A percentile compares a stretch with the other conserved stretches of the same genome.
Conservation (phyloP, 2,888 invertebrate genomes). For the Dioctria linearis region DNA sequence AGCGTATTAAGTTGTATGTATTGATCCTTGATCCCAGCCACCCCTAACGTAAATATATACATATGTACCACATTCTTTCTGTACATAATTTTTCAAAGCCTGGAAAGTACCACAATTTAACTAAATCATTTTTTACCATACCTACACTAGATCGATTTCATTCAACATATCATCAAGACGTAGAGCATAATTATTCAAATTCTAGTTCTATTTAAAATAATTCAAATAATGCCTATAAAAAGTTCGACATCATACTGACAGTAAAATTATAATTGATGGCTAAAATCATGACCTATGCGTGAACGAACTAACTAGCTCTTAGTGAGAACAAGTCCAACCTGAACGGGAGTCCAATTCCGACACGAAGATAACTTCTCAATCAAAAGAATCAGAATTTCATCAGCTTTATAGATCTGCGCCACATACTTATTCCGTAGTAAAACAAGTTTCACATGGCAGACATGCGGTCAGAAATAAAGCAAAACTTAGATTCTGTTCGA, state of each 20-base stretch:
- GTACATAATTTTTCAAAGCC: too few relatives aligned
- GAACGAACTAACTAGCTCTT: slow-evolving; percentile 10
- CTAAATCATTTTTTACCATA: too few relatives aligned
- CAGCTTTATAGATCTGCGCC: background rate
- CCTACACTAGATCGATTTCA: too few relatives aligned
- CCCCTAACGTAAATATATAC: too few relatives aligned
- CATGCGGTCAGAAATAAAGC: slow-evolving; percentile 9
- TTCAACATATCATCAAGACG: too few relatives aligned
- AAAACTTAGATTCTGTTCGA: slow-evolving; percentile 17
- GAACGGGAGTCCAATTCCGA: slow-evolving; percentile 34
- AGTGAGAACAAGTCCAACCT: slow-evolving; percentile 17
- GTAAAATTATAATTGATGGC: slow-evolving; percentile 1
- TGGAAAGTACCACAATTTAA: too few relatives aligned
- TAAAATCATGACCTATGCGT: slow-evolving; percentile 31
- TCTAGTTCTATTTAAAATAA: too few relatives aligned
- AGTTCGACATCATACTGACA: background rate
- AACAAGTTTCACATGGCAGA: slow-evolving; percentile 32
- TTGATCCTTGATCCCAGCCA: too few relatives aligned
- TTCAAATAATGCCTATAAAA: background rate
- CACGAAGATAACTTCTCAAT: slow-evolving; percentile 45
- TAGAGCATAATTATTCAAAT: too few relatives aligned
- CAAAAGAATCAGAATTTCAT: slow-evolving; percentile 28
- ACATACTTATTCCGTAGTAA: background rate
- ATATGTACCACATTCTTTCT: too few relatives aligned
- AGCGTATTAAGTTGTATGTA: too few relatives aligned